phyloP scores from a whole-genome alignment of 1,140 invertebrate species.

The Aricia agestis region DNA sequence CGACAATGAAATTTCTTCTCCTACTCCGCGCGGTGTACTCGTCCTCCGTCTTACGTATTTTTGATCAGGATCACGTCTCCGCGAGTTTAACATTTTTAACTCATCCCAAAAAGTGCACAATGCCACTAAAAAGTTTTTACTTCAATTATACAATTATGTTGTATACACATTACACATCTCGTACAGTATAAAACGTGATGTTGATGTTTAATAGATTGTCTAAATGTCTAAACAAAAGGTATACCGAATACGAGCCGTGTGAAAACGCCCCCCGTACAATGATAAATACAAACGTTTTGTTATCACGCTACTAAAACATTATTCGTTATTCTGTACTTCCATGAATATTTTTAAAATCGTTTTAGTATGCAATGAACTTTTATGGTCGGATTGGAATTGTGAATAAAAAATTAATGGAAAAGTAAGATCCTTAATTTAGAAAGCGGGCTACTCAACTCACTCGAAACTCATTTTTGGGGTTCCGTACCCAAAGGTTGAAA shows the following conservation, averaged over 20 bases:
- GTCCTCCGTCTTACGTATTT: too few species aligned
- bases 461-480: conserved; percentile 4
- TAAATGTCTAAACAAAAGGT: background rate
- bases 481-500: too few species aligned
- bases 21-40: too few species aligned
- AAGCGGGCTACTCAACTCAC: conserved; percentile 1
- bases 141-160: too few species aligned
- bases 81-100: too few species aligned
- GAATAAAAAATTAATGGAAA: conserved; percentile 13
- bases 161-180: too few species aligned
- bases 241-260: conserved; percentile 21
- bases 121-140: too few species aligned
- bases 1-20: too few species aligned
- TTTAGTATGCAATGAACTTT: conserved; percentile 15
- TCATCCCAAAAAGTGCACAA: too few species aligned
- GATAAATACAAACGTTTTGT: conserved; percentile 22
- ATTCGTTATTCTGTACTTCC: conserved; percentile 6
- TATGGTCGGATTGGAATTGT: conserved; percentile 10
- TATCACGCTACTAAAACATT: conserved; percentile 10
- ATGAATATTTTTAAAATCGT: conserved; percentile 16
- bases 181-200: background rate
- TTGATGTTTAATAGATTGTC: background rate
- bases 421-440: conserved; percentile 12
- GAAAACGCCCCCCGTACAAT: conserved; percentile 27
- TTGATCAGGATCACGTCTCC: too few species aligned